Conservation (phyloP, 2,797 vertebrate genomes). For the Micromesistius poutassou region DNA sequence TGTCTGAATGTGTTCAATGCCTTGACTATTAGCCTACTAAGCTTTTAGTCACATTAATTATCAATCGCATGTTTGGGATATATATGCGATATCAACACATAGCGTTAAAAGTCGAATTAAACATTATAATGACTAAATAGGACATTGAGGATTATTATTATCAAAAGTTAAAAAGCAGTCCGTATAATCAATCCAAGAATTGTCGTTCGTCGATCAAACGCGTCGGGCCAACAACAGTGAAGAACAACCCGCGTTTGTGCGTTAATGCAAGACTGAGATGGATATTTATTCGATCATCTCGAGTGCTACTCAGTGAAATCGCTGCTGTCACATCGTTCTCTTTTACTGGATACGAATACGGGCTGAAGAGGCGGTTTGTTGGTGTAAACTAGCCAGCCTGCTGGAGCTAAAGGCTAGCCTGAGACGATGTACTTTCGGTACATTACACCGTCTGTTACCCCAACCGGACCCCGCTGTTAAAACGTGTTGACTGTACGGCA, state of each 20-base stretch:
- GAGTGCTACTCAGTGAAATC: background rate
- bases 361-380: background rate
- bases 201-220: constrained; percentile 40
- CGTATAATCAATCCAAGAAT: constrained; percentile 44
- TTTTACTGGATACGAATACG: background rate
- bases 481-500: background rate
- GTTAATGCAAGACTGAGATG: background rate
- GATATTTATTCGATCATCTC: background rate
- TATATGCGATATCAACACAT: background rate
- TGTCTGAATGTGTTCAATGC: background rate
- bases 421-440: background rate
- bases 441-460: background rate
- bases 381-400: background rate
- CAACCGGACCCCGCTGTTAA: background rate
- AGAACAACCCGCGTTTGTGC: constrained; percentile 26
- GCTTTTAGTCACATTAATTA: background rate
- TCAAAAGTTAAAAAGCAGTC: constrained; percentile 33
- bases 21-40: background rate
- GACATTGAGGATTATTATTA: background rate
- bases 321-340: background rate
- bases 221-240: constrained; percentile 31
- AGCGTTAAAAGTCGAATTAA: background rate
- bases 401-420: background rate
- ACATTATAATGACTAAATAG: background rate
- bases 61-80: background rate